Percentiles rank a stretch among this genome's conserved stretches.
Conservation (phyloP, 2,113 vertebrate species). For the Ifrita kowaldi region DNA sequence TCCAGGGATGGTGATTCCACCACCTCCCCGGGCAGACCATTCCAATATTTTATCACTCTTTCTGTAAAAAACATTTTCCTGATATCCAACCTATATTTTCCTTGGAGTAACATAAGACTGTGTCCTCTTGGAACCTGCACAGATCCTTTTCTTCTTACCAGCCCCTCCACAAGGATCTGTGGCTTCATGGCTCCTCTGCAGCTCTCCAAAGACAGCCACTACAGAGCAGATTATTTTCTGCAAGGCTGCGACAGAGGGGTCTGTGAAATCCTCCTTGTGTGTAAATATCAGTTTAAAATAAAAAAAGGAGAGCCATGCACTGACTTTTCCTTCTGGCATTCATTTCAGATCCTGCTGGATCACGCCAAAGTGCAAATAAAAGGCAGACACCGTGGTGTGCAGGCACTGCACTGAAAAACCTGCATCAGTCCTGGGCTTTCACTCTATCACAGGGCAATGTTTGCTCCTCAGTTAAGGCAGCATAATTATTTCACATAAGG, state of each 20-base stretch:
- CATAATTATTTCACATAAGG: background rate
- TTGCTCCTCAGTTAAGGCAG: background rate
- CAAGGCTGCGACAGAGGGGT: background rate
- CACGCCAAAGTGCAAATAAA: background rate
- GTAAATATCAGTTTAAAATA: slow-evolving; percentile 15
- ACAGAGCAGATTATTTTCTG: background rate
- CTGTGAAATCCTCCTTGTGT: background rate
- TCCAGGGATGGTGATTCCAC: too few species aligned
- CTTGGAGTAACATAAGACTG: too few species aligned
- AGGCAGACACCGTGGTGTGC: background rate
- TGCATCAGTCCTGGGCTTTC: background rate
- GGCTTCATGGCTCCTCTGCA: background rate
- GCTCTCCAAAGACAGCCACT: background rate
- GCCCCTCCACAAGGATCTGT: background rate
- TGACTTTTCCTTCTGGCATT: background rate
- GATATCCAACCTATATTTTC: too few species aligned
- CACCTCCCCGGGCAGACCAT: too few species aligned
- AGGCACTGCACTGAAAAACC: background rate
- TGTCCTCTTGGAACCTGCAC: too few species aligned
- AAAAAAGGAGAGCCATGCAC: background rate
- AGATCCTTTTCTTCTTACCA: background rate
- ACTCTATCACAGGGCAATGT: background rate
- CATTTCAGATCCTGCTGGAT: background rate
- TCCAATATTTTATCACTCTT: too few species aligned
- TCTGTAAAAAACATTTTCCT: too few species aligned